Base-by-base conservation (phyloP, 2,113 vertebrate genomes). In the Lamprologus sp. region DNA sequence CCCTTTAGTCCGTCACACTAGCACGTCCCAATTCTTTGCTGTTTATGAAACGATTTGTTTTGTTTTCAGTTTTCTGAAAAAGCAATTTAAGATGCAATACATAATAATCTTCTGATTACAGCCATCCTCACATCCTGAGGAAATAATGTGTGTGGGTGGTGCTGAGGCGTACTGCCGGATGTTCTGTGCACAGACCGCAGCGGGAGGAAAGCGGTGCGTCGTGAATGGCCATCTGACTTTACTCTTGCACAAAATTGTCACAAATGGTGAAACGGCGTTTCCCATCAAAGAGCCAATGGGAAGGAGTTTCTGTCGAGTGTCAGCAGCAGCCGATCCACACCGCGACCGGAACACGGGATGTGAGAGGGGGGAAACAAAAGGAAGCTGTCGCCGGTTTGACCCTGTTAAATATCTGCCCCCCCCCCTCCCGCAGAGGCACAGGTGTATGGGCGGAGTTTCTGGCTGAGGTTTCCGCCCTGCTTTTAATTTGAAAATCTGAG, bases 11-110 rank as follows among this genome's bases (percentile, higher is more conserved):
- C 70, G 89, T 89, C 84, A 84, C 91, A 51, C 45, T 75, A 90
- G 84, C 86, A 91, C 23, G 55, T 90, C 93, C 31, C 55, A 17
- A 91, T 92, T 84, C 63, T 84, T 91, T 94, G 79, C 81, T 53
- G 65, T 92, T 92, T 79, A 65, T 90, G 75, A 89, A 93, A 90
- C 73, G 31, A 90, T 79, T 84, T 0, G 3, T 45, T 65, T 65
- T 65, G 19, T 83, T 81, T 56, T 84, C 11, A 8, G 53, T n/a
- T 87, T 89, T 93, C 85, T 90, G 91, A 84, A 85, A 88, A 95
- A 92, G 92, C 93, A 96, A 96, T 96, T 94, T 94, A 82, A 95
- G 95, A 96, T 97, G 96, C 96, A 97, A 97, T 96, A 97, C 90
- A 5, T 92, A 90, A 86, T 92, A 92, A 93, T 92, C 84, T 85